Percentiles rank a stretch among this genome's conserved stretches.
These are phyloP conservation scores for Catocala fraxini DNA, from an alignment of 2,888 invertebrate species.

Conservation along the genomic window DNA sequence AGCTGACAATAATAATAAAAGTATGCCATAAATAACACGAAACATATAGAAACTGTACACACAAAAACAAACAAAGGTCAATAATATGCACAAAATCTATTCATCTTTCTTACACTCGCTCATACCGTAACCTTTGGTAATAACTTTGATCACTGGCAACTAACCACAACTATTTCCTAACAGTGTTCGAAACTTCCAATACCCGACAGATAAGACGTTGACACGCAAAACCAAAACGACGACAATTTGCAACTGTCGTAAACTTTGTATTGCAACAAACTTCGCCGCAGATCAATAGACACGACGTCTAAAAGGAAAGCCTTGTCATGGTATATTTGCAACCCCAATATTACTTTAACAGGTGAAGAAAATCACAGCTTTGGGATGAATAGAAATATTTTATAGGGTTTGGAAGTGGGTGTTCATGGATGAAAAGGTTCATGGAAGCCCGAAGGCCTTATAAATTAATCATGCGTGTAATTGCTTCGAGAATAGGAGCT, in stretches of 20 bases:
- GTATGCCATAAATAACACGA: too few relatives aligned
- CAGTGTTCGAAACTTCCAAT: too few relatives aligned
- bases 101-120: too few relatives aligned
- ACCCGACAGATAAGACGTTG: background rate
- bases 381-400: background rate
- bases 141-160: too few relatives aligned
- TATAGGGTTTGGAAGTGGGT: background rate
- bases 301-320: constrained; percentile 3
- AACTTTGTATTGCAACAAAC: constrained; percentile 13
- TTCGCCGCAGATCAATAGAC: background rate
- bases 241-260: background rate
- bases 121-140: too few relatives aligned
- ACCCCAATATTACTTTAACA: background rate
- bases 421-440: background rate
- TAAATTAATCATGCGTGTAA: constrained; percentile 5
- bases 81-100: too few relatives aligned
- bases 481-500: constrained; percentile 2
- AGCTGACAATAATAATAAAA: too few relatives aligned
- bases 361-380: constrained; percentile 1
- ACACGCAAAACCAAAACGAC: background rate
- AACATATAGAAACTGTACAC: too few relatives aligned
- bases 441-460: background rate
- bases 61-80: too few relatives aligned
- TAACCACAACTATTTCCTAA: too few relatives aligned
- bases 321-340: constrained; percentile 5